Evolutionary conservation across 2,888 invertebrate species (phyloP).

Genomic region (Nymphalis polychloros): DNA sequence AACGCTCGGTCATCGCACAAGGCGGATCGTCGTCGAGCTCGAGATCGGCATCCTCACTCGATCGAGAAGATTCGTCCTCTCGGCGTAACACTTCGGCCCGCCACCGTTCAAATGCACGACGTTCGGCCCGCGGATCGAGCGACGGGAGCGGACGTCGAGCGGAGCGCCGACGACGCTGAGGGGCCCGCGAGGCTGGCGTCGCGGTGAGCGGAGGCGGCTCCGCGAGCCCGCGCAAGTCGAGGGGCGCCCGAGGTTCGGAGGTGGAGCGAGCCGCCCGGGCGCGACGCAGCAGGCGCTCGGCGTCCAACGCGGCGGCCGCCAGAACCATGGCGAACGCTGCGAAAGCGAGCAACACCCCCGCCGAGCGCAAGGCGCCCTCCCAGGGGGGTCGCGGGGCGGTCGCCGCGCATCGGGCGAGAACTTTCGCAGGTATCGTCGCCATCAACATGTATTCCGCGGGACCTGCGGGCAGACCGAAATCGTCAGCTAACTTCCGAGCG

Average conservation of each 20-base stretch:
- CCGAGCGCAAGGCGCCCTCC: constrained; percentile 79
- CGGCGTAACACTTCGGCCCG: constrained; percentile 58
- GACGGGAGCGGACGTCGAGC: constrained; percentile 38
- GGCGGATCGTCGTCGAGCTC: constrained; percentile 31
- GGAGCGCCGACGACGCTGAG: constrained; percentile 39
- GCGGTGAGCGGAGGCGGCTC: constrained; percentile 37
- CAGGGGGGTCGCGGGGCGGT: constrained; percentile 72
- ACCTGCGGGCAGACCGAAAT: constrained; percentile 31
- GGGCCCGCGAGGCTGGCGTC: constrained; percentile 33
- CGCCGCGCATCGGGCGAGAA: constrained; percentile 51
- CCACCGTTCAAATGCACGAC: constrained; percentile 69
- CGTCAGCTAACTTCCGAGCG: constrained; percentile 44
- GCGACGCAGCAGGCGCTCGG: constrained; percentile 47
- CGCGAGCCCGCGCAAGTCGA: constrained; percentile 46
- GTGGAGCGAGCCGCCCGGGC: constrained; percentile 45
- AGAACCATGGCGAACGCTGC: constrained; percentile 56
- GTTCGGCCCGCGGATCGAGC: constrained; percentile 50
- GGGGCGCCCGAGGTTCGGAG: constrained; percentile 44
- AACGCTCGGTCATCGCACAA: constrained; percentile 20
- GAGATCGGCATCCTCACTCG: constrained; percentile 55
- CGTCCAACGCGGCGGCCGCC: constrained; percentile 54
- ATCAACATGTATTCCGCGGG: constrained; percentile 50
- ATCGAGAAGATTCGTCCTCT: constrained; percentile 53
- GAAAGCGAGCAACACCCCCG: constrained; percentile 65
- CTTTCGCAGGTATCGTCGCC: constrained; percentile 52